These are phyloP conservation scores for Melanotaenia pygmaea DNA, from an alignment of 2,797 vertebrate genomes.

Conservation along the genomic window DNA sequence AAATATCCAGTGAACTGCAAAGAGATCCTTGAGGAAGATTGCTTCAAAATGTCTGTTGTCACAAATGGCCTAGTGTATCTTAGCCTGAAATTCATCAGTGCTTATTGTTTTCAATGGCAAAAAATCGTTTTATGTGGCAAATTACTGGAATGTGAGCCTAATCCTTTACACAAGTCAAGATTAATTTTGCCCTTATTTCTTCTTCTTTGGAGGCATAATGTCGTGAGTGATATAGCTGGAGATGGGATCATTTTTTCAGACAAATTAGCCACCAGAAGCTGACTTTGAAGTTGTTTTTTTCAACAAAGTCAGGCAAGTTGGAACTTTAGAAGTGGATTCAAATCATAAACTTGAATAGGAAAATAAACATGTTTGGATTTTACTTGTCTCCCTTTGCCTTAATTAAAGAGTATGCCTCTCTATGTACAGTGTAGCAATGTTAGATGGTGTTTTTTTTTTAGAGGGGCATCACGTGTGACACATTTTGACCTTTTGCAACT, in stretches of 20 bases:
- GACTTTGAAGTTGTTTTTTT: constrained; percentile 35
- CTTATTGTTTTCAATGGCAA: constrained; percentile 25
- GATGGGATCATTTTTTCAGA: constrained; percentile 36
- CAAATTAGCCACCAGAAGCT: constrained; percentile 47
- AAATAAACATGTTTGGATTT: constrained; percentile 13
- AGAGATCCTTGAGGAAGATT: constrained; percentile 38
- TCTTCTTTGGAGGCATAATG: constrained; percentile 27
- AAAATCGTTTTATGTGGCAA: constrained; percentile 62
- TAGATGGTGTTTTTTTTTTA: constrained; percentile 51
- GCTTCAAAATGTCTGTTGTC: constrained; percentile 48
- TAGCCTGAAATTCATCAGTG: constrained; percentile 50
- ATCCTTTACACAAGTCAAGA: constrained; percentile 43
- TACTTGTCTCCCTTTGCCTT: constrained; percentile 4
- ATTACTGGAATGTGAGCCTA: constrained; percentile 50
- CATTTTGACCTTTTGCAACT: constrained; percentile 44
- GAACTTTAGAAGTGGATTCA: constrained; percentile 8
- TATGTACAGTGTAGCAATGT: no score
- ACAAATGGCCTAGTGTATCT: constrained; percentile 46
- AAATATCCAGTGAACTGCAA: constrained; percentile 37
- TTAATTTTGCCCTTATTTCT: constrained; percentile 21
- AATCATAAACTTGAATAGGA: constrained; percentile 17
- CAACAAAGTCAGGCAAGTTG: constrained; percentile 2
- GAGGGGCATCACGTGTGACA: constrained; percentile 33
- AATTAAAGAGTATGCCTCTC: no score
- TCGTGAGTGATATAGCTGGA: constrained; percentile 34